phyloP scores from a whole-genome alignment of 2,797 vertebrate species.

The Acridotheres tristis region DNA sequence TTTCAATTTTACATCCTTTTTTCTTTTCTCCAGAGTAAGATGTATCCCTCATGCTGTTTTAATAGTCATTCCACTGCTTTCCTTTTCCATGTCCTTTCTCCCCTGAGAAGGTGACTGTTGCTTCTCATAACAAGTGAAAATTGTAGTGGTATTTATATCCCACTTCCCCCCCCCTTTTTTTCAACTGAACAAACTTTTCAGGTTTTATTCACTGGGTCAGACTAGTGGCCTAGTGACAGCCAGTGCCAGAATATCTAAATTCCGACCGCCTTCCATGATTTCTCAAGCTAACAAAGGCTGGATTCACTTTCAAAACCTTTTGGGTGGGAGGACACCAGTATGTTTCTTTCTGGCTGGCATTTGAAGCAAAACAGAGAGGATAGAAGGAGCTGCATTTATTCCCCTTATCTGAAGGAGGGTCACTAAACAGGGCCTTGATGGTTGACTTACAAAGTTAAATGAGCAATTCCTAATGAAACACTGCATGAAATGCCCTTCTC shows the following conservation, averaged over 20 bases:
- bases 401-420: slow-evolving; percentile 34
- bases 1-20: not conserved
- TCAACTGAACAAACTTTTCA: not conserved
- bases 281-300: slow-evolving; percentile 32
- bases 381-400: slow-evolving; percentile 9
- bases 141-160: not conserved
- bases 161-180: fast-evolving
- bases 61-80: not conserved
- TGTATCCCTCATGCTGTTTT: not conserved
- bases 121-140: not conserved
- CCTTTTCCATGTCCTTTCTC: not conserved
- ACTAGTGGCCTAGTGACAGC: not conserved
- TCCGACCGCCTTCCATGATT: not conserved
- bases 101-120: not conserved
- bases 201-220: not conserved
- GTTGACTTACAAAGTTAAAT: slow-evolving; percentile 44
- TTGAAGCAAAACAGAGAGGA: slow-evolving; percentile 29
- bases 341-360: slow-evolving; percentile 52
- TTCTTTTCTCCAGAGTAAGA: not conserved
- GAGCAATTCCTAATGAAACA: not conserved
- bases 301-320: slow-evolving; percentile 40
- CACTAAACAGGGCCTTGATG: slow-evolving; percentile 32
- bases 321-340: slow-evolving; percentile 44
- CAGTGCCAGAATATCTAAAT: not conserved
- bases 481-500: not conserved